These are phyloP conservation scores for Chromoteleia sp. DNA, from an alignment of 2,888 invertebrate genomes.

Conservation along the genomic window DNA sequence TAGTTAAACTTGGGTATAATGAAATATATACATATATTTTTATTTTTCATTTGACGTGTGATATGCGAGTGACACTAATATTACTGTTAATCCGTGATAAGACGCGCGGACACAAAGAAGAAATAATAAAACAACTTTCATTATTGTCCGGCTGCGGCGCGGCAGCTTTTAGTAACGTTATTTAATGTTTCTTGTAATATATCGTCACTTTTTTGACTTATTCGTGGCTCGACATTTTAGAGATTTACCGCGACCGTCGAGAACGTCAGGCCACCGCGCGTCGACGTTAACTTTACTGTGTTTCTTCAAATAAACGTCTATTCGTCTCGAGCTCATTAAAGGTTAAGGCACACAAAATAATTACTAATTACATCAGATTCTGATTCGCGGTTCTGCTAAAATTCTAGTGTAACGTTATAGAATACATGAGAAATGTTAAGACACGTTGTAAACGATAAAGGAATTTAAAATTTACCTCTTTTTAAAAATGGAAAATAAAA, in stretches of 20 bases:
- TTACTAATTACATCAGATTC: constrained; percentile 62
- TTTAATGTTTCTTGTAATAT: constrained; percentile 60
- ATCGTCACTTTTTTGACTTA: constrained; percentile 44
- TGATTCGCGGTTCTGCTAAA: constrained; percentile 46
- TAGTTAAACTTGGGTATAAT: constrained; percentile 60
- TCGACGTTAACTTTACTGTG: constrained; percentile 42
- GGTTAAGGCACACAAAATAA: constrained; percentile 74
- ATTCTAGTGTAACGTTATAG: constrained; percentile 44
- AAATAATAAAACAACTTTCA: constrained; percentile 3
- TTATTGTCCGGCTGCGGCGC: constrained; percentile 35
- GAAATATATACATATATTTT: constrained; percentile 57
- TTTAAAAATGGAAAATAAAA: constrained; percentile 48
- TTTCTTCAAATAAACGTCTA: constrained; percentile 76
- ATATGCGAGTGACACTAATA: constrained; percentile 67
- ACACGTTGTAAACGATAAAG: constrained; percentile 19
- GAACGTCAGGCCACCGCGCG: constrained; percentile 17
- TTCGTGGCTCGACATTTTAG: constrained; percentile 49
- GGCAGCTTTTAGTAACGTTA: constrained; percentile 63
- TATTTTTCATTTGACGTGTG: constrained; percentile 67
- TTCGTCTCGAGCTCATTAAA: constrained; percentile 82
- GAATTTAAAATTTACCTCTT: constrained; percentile 55
- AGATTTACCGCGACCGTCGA: constrained; percentile 35
- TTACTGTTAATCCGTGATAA: constrained; percentile 58
- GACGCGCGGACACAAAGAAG: constrained; percentile 21
- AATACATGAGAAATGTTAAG: constrained; percentile 34